Conservation (phyloP, 2,797 vertebrate species). For the Tamandua tetradactyla region DNA sequence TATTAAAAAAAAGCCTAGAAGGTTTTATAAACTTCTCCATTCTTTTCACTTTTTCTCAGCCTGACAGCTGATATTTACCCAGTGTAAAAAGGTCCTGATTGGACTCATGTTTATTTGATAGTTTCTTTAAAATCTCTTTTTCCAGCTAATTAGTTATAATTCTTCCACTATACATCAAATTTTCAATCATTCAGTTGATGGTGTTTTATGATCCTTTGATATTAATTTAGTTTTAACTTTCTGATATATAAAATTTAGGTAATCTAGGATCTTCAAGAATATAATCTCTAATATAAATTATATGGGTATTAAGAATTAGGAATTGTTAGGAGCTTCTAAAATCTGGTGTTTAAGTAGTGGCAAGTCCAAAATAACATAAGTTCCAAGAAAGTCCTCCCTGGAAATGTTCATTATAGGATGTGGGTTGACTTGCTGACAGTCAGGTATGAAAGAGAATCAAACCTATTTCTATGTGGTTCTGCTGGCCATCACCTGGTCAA, state of each 20-base stretch:
- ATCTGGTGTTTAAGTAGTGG: neutral
- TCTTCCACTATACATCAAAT: neutral
- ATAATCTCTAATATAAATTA: neutral
- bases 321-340: neutral
- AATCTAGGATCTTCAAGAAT: neutral
- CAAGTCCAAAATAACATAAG: neutral
- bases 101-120: neutral
- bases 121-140: neutral
- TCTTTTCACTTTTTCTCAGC: constrained; percentile 16
- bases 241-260: neutral
- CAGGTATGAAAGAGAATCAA: neutral
- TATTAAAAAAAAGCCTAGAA: neutral
- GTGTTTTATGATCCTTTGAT: neutral
- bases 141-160: neutral
- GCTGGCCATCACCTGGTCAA: neutral
- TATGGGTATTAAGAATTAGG: neutral
- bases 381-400: neutral
- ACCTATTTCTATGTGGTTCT: neutral
- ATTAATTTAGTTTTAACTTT: constrained; percentile 39
- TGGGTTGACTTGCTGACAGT: neutral
- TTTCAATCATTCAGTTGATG: neutral
- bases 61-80: neutral
- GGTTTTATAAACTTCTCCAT: neutral
- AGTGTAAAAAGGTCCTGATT: neutral
- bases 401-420: neutral